Evolutionary conservation across 2,113 vertebrate species (phyloP).

Genomic region (Numenius arquata): DNA sequence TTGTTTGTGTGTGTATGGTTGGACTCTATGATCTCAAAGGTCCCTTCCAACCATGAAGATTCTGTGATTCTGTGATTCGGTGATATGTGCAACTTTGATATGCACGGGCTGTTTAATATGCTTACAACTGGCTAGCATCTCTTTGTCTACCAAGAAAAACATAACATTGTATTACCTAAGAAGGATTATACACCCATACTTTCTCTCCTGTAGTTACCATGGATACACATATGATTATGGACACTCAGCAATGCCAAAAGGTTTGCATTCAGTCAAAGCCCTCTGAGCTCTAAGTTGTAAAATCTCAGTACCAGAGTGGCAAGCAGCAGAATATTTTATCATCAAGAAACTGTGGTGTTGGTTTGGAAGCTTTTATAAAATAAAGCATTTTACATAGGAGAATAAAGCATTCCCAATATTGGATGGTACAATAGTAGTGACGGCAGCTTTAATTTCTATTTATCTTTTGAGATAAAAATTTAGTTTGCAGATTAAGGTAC

Average conservation of each 20-base stretch:
- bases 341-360: background rate
- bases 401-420: background rate
- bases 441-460: background rate
- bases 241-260: conserved; percentile 1
- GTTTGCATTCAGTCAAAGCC: background rate
- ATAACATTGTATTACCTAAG: background rate
- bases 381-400: background rate
- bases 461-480: background rate
- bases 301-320: background rate
- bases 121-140: background rate
- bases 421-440: background rate
- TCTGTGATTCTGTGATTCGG: too few species aligned
- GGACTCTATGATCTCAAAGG: too few species aligned
- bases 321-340: background rate
- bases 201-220: conserved; percentile 36
- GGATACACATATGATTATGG: conserved; percentile 22
- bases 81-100: background rate
- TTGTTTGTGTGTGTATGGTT: too few species aligned
- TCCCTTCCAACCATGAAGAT: too few species aligned
- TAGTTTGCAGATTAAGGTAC: background rate
- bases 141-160: conserved; percentile 25
- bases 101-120: background rate
- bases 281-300: background rate
- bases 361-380: background rate
- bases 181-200: background rate